A percentile compares a stretch with the other conserved stretches of the same genome.
These are phyloP conservation scores for Musca vetustissima DNA, from an alignment of 1,140 invertebrate genomes.

Conservation along the genomic window DNA sequence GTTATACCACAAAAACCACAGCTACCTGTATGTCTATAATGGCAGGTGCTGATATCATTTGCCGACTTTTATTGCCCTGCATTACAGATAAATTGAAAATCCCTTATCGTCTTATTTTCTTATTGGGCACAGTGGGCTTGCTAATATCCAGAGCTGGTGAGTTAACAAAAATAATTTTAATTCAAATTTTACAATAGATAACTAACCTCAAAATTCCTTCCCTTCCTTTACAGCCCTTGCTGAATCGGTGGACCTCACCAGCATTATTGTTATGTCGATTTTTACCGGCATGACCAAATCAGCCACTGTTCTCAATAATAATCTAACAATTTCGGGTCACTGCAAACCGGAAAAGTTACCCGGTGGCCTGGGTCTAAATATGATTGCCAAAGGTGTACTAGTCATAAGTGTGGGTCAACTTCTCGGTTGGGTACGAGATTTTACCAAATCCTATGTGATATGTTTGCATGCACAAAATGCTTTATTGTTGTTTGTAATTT, in stretches of 20 bases:
- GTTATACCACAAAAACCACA: conserved; percentile 60
- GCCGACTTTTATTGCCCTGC: conserved; percentile 64
- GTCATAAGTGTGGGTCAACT: conserved; percentile 67
- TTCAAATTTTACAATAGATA: not conserved
- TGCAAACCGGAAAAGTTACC: conserved; percentile 63
- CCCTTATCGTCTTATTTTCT: conserved; percentile 60
- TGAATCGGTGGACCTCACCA: conserved; percentile 32
- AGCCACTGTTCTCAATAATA: conserved; percentile 69
- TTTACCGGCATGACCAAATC: conserved; percentile 51
- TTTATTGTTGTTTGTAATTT: conserved; percentile 60
- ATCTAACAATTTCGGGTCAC: conserved; percentile 69
- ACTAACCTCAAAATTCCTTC: not conserved
- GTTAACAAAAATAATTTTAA: not conserved
- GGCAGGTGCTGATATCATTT: conserved; percentile 67
- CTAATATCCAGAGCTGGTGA: conserved; percentile 36
- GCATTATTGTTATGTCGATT: conserved; percentile 41
- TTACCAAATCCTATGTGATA: conserved; percentile 62
- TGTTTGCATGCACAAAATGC: conserved; percentile 66
- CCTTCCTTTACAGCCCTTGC: conserved; percentile 34
- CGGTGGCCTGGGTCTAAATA: conserved; percentile 69
- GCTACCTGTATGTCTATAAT: conserved; percentile 68
- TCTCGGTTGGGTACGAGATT: conserved; percentile 68
- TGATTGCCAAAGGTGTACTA: conserved; percentile 71
- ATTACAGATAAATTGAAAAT: conserved; percentile 65
- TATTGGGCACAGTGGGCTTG: conserved; percentile 56